Evolutionary conservation across 2,113 vertebrate species (phyloP), one percentile per base, ranked within the genome.

Genomic region (Hiodon alosoides): DNA sequence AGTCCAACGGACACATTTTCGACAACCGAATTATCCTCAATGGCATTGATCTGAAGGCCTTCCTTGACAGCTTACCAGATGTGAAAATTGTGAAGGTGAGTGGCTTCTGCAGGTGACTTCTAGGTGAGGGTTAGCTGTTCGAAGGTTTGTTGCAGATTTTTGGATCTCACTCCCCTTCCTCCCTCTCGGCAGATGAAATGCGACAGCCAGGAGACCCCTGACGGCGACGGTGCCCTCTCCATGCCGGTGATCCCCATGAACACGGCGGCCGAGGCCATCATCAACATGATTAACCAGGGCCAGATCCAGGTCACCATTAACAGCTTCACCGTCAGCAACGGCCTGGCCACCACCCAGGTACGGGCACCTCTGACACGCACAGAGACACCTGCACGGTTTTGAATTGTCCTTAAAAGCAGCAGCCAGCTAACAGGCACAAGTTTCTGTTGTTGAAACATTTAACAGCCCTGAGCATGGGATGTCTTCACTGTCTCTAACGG

Each of bases 211-310:
- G 97, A 99, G 62, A 80, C 88, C 2, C 62, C 86, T 0, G 97
- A 98, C 7, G 91, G 87, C 77, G 96, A 94, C 1, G 93, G 93
- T 0, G 90, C 95, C 64, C 92, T 99, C 74, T 97, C 93, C 70
- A 97, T 99, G 97, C 97, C 97, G 0, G 95, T 99, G 48, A 98
- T 99, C 88, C 97, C 97, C 0, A 98, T 99, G 97, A 99, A 99
- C 89, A 97, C 96, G 1, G 97, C 97, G 76, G 97, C 97, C 61
- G 97, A 99, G 88, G 97, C 97, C 67, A 93, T 99, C 69, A 98
- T 99, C 74, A 98, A 98, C 84, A 99, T 99, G 97, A 98, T 99
- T 80, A 99, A 99, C 78, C 95, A 96, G 81, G 97, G 97, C 52
- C 97, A 99, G 85, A 98, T 99, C 81, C 97, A 99, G 77, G 97